Percentiles rank a stretch among this genome's conserved stretches.
Conservation (phyloP, 2,113 vertebrate species). For the Microtus oregoni region DNA sequence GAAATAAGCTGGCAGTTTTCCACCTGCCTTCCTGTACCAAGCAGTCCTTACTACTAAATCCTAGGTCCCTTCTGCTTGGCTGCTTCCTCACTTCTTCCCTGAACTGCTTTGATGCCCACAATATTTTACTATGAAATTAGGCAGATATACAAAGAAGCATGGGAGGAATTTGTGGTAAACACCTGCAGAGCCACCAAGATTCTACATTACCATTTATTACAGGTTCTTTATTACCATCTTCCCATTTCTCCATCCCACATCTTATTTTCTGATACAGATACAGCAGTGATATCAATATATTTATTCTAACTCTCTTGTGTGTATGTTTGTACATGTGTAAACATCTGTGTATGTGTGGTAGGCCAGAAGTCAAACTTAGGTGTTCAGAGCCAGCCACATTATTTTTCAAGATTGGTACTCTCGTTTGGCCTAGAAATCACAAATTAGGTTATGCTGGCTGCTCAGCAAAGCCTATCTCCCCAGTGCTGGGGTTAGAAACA, state of each 20-base stretch:
- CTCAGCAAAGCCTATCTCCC: neutral
- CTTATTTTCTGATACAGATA: constrained; percentile 11
- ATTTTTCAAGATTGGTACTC: neutral
- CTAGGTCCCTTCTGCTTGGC: neutral
- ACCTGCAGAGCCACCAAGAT: neutral
- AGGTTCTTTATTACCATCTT: constrained; percentile 12
- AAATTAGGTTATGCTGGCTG: neutral
- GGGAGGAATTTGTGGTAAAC: neutral
- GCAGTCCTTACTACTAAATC: neutral
- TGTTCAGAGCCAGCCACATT: neutral
- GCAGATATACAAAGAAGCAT: too few species aligned
- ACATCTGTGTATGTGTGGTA: neutral
- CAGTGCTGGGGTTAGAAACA: neutral
- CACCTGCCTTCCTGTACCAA: neutral
- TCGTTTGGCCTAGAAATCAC: neutral
- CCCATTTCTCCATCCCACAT: neutral
- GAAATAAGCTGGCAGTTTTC: neutral
- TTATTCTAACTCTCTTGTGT: neutral
- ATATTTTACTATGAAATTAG: neutral
- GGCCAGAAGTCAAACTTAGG: neutral
- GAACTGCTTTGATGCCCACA: constrained; percentile 15
- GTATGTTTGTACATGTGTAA: neutral
- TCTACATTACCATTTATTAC: constrained; percentile 15
- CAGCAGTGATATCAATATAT: neutral
- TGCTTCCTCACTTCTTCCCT: neutral